These are phyloP conservation scores for Leptoclinus maculatus DNA, from an alignment of 2,797 vertebrate genomes.

Conservation along the genomic window DNA sequence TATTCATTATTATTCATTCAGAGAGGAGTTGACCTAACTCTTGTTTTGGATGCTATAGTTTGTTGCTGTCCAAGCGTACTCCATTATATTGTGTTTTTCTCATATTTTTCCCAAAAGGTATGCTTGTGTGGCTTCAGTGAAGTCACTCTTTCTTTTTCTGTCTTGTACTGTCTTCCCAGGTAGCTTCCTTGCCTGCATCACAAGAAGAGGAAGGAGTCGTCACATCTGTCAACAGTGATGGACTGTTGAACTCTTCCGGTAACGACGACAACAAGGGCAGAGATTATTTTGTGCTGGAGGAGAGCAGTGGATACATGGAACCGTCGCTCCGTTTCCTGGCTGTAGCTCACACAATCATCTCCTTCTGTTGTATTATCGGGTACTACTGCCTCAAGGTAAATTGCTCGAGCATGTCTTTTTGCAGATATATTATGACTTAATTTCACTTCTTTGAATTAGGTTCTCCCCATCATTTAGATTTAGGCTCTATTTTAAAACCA, in stretches of 20 bases:
- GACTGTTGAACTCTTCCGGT: slow-evolving; percentile 25
- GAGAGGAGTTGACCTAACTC: background rate
- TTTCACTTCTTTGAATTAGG: background rate
- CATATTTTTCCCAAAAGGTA: background rate
- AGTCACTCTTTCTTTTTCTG: background rate
- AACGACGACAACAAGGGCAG: slow-evolving; percentile 54
- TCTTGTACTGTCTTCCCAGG: slow-evolving; percentile 75
- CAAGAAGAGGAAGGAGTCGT: slow-evolving; percentile 74
- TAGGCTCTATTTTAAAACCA: background rate
- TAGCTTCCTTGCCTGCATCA: slow-evolving; percentile 83
- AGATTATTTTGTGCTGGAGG: slow-evolving; percentile 89
- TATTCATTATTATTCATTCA: too few species aligned
- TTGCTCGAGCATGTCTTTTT: background rate
- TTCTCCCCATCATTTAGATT: background rate
- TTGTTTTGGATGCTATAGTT: background rate
- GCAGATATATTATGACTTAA: background rate
- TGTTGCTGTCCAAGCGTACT: background rate
- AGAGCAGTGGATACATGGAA: slow-evolving; percentile 87
- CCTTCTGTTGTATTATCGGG: slow-evolving; percentile 96
- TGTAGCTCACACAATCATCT: slow-evolving; percentile 91
- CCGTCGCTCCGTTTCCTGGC: slow-evolving; percentile 87
- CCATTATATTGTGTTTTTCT: background rate
- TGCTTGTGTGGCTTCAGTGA: background rate
- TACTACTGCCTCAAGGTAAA: slow-evolving; percentile 95
- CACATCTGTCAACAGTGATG: slow-evolving; percentile 21